Evolutionary conservation across 2,888 invertebrate genomes (phyloP).

Genomic region (Hylaea fasciaria): DNA sequence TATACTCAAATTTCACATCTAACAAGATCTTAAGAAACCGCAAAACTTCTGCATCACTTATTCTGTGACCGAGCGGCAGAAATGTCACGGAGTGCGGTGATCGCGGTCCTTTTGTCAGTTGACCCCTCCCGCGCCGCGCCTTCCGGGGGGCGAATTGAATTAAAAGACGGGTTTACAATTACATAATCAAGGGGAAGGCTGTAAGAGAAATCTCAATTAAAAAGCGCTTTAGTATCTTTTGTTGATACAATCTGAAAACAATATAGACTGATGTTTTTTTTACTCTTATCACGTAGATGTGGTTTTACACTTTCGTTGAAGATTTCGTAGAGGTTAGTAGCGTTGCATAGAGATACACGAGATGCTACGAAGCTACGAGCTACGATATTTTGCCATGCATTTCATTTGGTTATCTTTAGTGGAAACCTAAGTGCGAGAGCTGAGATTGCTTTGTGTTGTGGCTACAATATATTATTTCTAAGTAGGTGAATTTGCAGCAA

Average conservation of each 20-base stretch:
- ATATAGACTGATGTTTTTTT: neutral
- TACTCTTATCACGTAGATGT: no score
- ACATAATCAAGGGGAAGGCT: slow-evolving; percentile 36
- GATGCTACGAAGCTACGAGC: slow-evolving; percentile 23
- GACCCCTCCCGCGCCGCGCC: slow-evolving; percentile 31
- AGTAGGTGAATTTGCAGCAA: slow-evolving; percentile 4
- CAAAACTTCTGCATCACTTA: slow-evolving; percentile 6
- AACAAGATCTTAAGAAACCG: neutral
- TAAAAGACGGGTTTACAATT: slow-evolving; percentile 38
- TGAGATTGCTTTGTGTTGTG: slow-evolving; percentile 35
- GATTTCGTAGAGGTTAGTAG: slow-evolving; percentile 16
- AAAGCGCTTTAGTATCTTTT: slow-evolving; percentile 13
- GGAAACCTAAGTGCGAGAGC: slow-evolving; percentile 24
- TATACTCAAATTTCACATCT: no score
- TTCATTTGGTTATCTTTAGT: slow-evolving; percentile 35
- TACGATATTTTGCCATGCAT: slow-evolving; percentile 39
- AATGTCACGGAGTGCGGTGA: slow-evolving; percentile 35
- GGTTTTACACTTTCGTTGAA: no score
- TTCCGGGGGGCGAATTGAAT: slow-evolving; percentile 35
- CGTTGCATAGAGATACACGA: slow-evolving; percentile 28
- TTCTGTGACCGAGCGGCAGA: slow-evolving; percentile 29
- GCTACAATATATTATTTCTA: no score
- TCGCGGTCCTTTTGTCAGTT: slow-evolving; percentile 40
- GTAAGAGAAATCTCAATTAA: slow-evolving; percentile 34
- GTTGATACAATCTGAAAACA: slow-evolving; percentile 1